These are phyloP conservation scores for Megalonaias nervosa DNA, from an alignment of 1,140 invertebrate species.

Conservation along the genomic window DNA sequence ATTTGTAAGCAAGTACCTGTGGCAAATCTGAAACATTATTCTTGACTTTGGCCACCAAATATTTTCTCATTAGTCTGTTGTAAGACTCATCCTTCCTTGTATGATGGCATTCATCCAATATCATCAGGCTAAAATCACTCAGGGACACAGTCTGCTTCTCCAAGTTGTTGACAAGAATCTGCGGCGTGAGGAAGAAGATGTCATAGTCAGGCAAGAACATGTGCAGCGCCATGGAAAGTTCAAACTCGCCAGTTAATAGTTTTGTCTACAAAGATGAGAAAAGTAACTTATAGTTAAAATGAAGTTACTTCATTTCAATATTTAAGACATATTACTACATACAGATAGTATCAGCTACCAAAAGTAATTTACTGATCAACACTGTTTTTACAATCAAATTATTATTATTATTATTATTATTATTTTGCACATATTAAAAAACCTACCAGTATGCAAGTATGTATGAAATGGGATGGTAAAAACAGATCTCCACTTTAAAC, in stretches of 20 bases:
- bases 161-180: conserved; percentile 61
- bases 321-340: too few species aligned
- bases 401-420: too few species aligned
- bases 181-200: conserved; percentile 60
- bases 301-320: too few species aligned
- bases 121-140: conserved; percentile 52
- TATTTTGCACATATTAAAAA: too few species aligned
- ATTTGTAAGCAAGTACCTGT: conserved; percentile 39
- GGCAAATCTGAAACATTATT: conserved; percentile 31
- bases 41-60: conserved; percentile 49
- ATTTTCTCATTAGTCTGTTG: conserved; percentile 61
- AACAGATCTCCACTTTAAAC: too few species aligned
- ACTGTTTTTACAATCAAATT: too few species aligned
- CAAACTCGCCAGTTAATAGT: conserved; percentile 37
- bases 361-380: too few species aligned
- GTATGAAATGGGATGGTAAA: too few species aligned
- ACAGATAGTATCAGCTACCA: too few species aligned
- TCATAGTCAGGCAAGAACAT: conserved; percentile 46
- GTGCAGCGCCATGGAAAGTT: conserved; percentile 49
- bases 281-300: too few species aligned
- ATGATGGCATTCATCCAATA: conserved; percentile 71
- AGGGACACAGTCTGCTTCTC: conserved; percentile 40
- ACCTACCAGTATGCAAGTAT: too few species aligned
- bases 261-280: conserved; percentile 17
- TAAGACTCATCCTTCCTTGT: conserved; percentile 65